phyloP scores from a whole-genome alignment of 2,888 invertebrate species.

The Perizoma flavofasciatum region DNA sequence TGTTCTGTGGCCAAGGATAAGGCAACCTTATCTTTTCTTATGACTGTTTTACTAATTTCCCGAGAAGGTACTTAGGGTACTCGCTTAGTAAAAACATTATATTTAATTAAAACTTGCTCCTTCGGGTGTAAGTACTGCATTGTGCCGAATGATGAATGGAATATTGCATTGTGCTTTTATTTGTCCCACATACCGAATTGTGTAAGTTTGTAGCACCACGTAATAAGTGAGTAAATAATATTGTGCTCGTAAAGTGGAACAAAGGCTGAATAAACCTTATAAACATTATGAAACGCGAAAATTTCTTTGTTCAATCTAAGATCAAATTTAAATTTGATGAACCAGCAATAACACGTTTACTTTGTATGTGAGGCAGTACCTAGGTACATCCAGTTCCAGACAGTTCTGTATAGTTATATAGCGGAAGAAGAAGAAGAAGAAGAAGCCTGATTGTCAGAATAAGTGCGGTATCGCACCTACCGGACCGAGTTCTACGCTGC shows the following conservation, averaged over 20 bases:
- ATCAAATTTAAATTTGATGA: too few relatives aligned
- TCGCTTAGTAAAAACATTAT: slow-evolving; percentile 48
- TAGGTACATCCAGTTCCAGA: too few relatives aligned
- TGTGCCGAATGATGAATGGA: slow-evolving; percentile 53
- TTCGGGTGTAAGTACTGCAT: slow-evolving; percentile 42
- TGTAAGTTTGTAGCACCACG: slow-evolving; percentile 3
- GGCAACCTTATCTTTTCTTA: slow-evolving; percentile 55
- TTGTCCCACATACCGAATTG: slow-evolving; percentile 9
- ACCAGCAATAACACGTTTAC: too few relatives aligned
- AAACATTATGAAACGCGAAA: too few relatives aligned
- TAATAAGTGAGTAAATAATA: not conserved
- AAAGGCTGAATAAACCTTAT: too few relatives aligned
- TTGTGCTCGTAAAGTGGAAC: not conserved
- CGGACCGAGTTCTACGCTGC: too few relatives aligned
- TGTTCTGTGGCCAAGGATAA: slow-evolving; percentile 43
- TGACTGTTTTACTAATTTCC: slow-evolving; percentile 60
- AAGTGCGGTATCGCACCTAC: too few relatives aligned
- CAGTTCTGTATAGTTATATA: too few relatives aligned
- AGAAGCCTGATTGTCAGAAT: too few relatives aligned
- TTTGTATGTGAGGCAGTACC: too few relatives aligned
- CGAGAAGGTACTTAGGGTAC: slow-evolving; percentile 44
- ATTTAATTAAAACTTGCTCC: slow-evolving; percentile 71
- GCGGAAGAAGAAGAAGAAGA: too few relatives aligned
- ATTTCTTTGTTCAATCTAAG: too few relatives aligned
- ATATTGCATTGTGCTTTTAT: slow-evolving; percentile 20